These are phyloP conservation scores for Nineta flava DNA, from an alignment of 2,888 invertebrate genomes.

Conservation along the genomic window DNA sequence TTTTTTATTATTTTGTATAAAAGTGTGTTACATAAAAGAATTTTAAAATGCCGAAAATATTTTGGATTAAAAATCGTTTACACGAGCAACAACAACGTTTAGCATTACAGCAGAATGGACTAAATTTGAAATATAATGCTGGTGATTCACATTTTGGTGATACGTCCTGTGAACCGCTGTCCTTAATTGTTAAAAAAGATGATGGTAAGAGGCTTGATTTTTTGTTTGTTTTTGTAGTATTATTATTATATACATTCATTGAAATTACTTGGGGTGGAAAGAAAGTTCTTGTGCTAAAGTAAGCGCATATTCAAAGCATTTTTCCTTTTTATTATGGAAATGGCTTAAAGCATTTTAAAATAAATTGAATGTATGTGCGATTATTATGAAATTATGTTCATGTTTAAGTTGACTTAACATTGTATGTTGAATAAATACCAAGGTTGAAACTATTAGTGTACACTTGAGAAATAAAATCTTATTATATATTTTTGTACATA, in stretches of 20 bases:
- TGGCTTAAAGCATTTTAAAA: too few relatives aligned
- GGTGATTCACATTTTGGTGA: constrained; percentile 32
- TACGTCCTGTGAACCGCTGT: constrained; percentile 35
- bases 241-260: background rate
- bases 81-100: constrained; percentile 79
- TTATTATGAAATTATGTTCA: constrained; percentile 1
- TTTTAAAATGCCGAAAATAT: constrained; percentile 75
- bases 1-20: too few relatives aligned
- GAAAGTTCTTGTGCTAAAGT: background rate
- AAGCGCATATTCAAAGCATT: background rate
- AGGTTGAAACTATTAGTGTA: background rate
- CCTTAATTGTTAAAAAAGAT: constrained; percentile 37
- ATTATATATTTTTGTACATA: too few relatives aligned
- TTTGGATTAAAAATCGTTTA: constrained; percentile 78
- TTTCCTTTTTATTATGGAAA: too few relatives aligned
- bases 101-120: constrained; percentile 66
- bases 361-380: background rate
- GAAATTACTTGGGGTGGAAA: background rate
- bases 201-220: constrained; percentile 21
- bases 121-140: constrained; percentile 41
- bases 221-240: background rate
- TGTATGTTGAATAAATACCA: background rate
- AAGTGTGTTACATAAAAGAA: too few relatives aligned
- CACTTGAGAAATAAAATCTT: background rate
- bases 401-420: background rate